Conservation (phyloP, 2,113 vertebrate genomes). For the Eclectus roratus region DNA sequence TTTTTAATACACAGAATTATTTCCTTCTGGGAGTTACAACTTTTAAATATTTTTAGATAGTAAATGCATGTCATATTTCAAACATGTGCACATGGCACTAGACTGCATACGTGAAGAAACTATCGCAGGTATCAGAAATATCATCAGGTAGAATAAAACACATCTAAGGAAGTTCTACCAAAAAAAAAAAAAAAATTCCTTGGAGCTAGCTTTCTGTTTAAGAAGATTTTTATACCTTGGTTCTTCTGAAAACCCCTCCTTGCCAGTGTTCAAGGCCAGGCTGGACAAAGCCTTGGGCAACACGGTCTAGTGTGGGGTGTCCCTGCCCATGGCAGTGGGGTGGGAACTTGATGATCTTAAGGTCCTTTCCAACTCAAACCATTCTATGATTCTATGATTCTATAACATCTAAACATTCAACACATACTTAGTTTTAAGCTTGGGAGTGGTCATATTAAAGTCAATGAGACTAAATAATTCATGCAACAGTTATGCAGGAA, state of each 20-base stretch:
- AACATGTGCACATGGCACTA: background rate
- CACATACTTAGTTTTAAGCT: background rate
- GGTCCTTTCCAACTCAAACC: background rate
- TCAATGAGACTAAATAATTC: background rate
- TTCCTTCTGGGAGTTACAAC: background rate
- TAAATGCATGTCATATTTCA: background rate
- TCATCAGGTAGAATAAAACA: background rate
- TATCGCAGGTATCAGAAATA: background rate
- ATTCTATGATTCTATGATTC: background rate
- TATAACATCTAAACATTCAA: background rate
- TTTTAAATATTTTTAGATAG: background rate
- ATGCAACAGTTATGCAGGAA: background rate
- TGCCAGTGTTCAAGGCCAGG: background rate
- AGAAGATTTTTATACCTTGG: background rate
- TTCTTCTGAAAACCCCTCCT: background rate
- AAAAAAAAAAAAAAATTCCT: background rate
- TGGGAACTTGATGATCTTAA: background rate
- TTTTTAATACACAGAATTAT: background rate
- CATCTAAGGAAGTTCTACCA: background rate
- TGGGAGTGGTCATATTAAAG: constrained; percentile 7
- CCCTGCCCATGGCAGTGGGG: background rate
- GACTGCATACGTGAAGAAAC: background rate
- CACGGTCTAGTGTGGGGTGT: background rate
- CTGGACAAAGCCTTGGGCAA: background rate
- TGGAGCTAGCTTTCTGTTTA: background rate